phyloP scores from a whole-genome alignment of 2,113 vertebrate genomes.

The Gymnogyps californianus region DNA sequence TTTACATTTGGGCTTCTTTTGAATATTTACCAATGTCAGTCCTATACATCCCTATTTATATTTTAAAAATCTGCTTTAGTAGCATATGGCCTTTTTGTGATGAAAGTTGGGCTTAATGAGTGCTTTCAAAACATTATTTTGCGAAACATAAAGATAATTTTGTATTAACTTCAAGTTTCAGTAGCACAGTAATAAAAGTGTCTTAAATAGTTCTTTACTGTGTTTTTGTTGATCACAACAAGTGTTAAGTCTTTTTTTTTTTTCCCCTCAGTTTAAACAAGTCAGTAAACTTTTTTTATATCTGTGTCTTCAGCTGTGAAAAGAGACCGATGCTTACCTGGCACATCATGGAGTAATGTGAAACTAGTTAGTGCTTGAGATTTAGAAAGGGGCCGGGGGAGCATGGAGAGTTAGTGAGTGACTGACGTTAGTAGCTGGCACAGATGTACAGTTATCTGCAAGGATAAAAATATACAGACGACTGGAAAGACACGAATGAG shows the following conservation, averaged over 20 bases:
- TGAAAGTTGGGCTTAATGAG: background rate
- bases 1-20: background rate
- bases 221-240: background rate
- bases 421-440: background rate
- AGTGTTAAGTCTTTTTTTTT: background rate
- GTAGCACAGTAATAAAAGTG: background rate
- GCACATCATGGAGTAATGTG: background rate
- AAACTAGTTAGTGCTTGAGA: background rate
- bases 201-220: background rate
- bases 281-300: background rate
- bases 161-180: background rate
- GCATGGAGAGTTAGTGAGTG: background rate
- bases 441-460: background rate
- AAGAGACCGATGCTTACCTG: background rate
- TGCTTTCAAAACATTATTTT: background rate
- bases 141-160: background rate
- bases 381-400: background rate
- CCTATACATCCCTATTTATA: background rate
- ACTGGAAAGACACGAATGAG: background rate
- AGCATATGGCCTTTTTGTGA: background rate
- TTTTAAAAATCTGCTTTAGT: background rate
- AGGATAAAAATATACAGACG: background rate
- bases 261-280: background rate
- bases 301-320: background rate
- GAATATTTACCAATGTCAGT: background rate